phyloP scores from a whole-genome alignment of 37 sponge, comb jelly and placozoan genomes.

The Hormiphora californensis region DNA sequence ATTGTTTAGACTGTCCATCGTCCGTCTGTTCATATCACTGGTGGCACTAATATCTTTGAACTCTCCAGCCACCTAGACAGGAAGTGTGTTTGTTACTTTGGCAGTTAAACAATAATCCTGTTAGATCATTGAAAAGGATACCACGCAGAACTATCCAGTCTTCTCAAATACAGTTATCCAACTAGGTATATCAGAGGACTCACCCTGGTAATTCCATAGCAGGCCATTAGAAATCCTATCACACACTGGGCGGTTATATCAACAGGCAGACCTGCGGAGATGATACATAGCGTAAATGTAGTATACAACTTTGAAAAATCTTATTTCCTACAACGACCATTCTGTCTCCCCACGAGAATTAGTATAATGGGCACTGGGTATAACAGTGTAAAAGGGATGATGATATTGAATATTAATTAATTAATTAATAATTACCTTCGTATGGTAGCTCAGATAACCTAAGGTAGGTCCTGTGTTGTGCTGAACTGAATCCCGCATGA shows the following conservation, averaged over 20 bases:
- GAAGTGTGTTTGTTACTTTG: neutral
- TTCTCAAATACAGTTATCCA: neutral
- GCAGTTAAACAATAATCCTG: neutral
- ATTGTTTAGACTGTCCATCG: slow-evolving; percentile 12
- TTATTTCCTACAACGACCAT: no score
- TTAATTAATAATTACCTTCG: slow-evolving; percentile 28
- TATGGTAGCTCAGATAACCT: slow-evolving; percentile 20
- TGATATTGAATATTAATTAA: no score
- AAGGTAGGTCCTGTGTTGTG: slow-evolving; percentile 18
- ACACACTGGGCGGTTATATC: slow-evolving; percentile 32
- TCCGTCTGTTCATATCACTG: slow-evolving; percentile 22
- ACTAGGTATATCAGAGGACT: neutral
- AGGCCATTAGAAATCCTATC: slow-evolving; percentile 40
- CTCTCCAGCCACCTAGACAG: slow-evolving; percentile 38
- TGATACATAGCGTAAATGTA: no score
- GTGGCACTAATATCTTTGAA: slow-evolving; percentile 49
- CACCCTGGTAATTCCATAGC: slow-evolving; percentile 42
- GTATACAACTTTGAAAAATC: no score
- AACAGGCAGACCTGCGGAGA: neutral
- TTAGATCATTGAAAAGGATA: neutral
- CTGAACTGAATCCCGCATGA: slow-evolving; percentile 25
- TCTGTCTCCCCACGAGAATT: no score
- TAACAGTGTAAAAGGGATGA: no score
- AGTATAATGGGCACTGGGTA: no score
- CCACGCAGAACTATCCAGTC: neutral